Conservation (phyloP, 2,113 vertebrate genomes). For the Entomyzon cyanotis region DNA sequence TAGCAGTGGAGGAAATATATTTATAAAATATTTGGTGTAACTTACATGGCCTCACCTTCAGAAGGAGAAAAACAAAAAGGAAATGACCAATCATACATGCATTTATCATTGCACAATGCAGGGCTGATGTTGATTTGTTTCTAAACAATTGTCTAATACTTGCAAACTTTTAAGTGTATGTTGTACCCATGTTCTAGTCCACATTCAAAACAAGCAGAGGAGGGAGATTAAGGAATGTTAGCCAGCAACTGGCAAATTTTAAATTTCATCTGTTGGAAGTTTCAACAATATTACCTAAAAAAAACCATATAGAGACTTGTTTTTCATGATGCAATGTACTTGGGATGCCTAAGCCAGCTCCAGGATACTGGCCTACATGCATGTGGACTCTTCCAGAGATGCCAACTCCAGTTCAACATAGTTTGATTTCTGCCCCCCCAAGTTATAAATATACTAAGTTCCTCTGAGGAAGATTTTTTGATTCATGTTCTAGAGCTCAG, state of each 20-base stretch:
- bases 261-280: background rate
- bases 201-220: background rate
- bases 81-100: background rate
- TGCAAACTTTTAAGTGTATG: background rate
- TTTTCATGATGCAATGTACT: background rate
- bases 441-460: no score
- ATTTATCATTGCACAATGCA: background rate
- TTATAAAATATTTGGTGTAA: background rate
- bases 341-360: background rate
- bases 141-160: background rate
- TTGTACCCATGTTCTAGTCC: background rate
- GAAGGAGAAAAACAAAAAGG: background rate
- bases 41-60: background rate
- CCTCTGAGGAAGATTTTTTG: background rate
- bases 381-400: background rate
- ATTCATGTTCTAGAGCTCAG: background rate
- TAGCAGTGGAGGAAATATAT: background rate
- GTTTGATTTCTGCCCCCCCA: no score
- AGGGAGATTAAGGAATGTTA: background rate
- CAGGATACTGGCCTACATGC: background rate
- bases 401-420: background rate
- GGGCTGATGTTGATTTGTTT: background rate
- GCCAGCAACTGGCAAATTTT: background rate
- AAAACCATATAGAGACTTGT: background rate
- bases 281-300: background rate